A percentile compares a stretch with the other conserved stretches of the same genome.
These are phyloP conservation scores for crab-eating macaque (Macaca fascicularis) DNA, from an alignment of 2,113 vertebrate species.

Conservation along the genomic window T2T-MFA8v1.1 NC_088388.1:121149001-121149500, in stretches of 20 bases:
- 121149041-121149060: background rate
- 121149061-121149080: background rate
- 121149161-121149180: background rate
- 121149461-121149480: background rate
- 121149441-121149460: background rate
- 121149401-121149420: background rate
- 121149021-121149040: background rate
- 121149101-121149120: background rate
- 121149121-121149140: background rate
- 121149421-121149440: background rate
- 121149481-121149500: background rate
- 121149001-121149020: background rate
- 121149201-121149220: background rate
- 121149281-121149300: background rate
- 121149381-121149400: background rate
- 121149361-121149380: background rate
- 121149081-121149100: background rate
- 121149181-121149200: no score
- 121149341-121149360: background rate
- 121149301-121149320: background rate
- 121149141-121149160: background rate
- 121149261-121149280: background rate
- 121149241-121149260: background rate
- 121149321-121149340: background rate
- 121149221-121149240: background rate